Base-by-base conservation (phyloP, 2,888 invertebrate species). In the Parasteatoda lunata region DNA sequence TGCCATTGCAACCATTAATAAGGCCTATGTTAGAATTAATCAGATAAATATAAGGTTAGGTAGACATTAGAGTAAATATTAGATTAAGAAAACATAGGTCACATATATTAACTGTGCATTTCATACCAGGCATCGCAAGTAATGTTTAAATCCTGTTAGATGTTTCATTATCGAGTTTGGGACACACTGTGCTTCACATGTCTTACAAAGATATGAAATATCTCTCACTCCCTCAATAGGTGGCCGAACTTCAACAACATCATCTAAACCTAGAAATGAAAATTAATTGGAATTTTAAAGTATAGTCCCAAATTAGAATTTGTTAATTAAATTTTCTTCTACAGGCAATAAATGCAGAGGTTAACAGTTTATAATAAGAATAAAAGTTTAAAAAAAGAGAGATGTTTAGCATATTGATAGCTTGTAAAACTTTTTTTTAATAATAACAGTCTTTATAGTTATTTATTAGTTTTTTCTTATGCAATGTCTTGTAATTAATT, bases 151-250 rank as follows among this genome's bases (percentile, higher is more conserved):
- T 52, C 73, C 73, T 59, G 13, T 54, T 15, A 73, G 3, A 30
- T 73, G 73, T 15, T 11, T 2, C 52, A 54, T 30, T 52, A 73
- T 30, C 0, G 73, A 54, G 5, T 8, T 54, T 30, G 52, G 54
- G 9, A 4, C 54, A 73, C 73, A 73, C 7, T 54, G 73, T 0
- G 73, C 73, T 13, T 54, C 54, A 73, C 73, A 73, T 45, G 54
- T 30, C 9, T 73, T 30, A 59, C 73, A 73, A 52, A 13, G 45
- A 54, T 73, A 73, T 59, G 45, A 9, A 15, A 45, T 59, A 49
- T 6, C 0, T 48, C 51, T 71, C 71, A n/a, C 5, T 15, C 3
- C 5, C 13, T 13, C 13, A 47, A 71, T 7, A 30, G 30, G 30
- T 30, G 30, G 30, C 30, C 30, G 30, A 30, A 30, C 30, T 15